phyloP scores from a whole-genome alignment of 1,140 invertebrate species.

The Ceratina australensis region DNA sequence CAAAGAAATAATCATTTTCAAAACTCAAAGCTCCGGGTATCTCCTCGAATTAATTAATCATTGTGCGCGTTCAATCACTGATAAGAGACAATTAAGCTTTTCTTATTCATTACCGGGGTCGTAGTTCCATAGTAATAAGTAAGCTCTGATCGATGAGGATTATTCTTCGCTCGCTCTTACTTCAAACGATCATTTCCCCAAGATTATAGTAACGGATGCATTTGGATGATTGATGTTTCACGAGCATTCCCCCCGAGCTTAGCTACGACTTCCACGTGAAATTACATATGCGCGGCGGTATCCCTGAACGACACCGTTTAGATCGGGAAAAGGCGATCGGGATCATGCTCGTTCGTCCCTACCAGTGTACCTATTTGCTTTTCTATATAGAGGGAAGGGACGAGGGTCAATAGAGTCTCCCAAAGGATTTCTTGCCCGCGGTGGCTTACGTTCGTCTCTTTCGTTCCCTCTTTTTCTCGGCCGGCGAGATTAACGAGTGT shows the following conservation, averaged over 20 bases:
- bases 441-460: slow-evolving; percentile 10
- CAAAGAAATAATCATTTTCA: neutral
- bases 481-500: slow-evolving; percentile 55
- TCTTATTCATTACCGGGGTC: too few relatives aligned
- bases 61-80: too few relatives aligned
- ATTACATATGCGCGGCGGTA: neutral
- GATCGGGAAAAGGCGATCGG: slow-evolving; percentile 8
- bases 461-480: slow-evolving; percentile 11
- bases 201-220: neutral
- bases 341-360: slow-evolving; percentile 14
- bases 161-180: too few relatives aligned
- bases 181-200: neutral
- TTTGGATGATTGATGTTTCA: slow-evolving; percentile 1
- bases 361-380: slow-evolving; percentile 37
- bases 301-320: slow-evolving; percentile 11
- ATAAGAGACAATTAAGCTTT: too few relatives aligned
- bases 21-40: too few relatives aligned
- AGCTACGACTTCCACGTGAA: too few relatives aligned
- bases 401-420: slow-evolving; percentile 45
- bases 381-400: slow-evolving; percentile 32
- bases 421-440: slow-evolving; percentile 46
- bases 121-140: too few relatives aligned
- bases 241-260: too few relatives aligned
- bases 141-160: too few relatives aligned
- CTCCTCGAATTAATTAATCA: too few relatives aligned